Percentiles rank a stretch among this genome's conserved stretches.
Evolutionary conservation across 1,140 invertebrate genomes (phyloP).

Genomic region (Drosophila novamexicana): DNA sequence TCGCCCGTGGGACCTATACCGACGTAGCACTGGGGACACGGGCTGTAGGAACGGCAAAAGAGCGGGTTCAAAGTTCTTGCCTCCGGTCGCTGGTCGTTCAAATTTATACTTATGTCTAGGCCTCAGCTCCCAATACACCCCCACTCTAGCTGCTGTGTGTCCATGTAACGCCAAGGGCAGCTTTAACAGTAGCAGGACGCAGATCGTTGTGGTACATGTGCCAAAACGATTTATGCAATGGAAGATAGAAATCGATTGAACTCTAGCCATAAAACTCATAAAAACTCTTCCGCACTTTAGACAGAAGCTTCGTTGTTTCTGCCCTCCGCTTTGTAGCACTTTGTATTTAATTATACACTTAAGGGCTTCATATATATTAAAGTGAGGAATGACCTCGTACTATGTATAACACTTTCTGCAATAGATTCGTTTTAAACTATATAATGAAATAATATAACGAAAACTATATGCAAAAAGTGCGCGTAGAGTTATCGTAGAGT

Average conservation of each 20-base stretch:
- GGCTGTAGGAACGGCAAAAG: neutral
- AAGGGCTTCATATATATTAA: too few relatives aligned
- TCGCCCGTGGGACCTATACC: slow-evolving; percentile 35
- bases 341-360: too few relatives aligned
- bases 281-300: too few relatives aligned
- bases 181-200: slow-evolving; percentile 21
- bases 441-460: too few relatives aligned
- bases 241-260: slow-evolving; percentile 79
- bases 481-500: too few relatives aligned
- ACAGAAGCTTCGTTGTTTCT: too few relatives aligned
- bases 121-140: slow-evolving; percentile 1
- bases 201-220: slow-evolving; percentile 63
- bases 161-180: slow-evolving; percentile 20
- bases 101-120: slow-evolving; percentile 62
- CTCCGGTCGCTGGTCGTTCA: slow-evolving; percentile 36
- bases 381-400: too few relatives aligned
- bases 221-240: slow-evolving; percentile 79
- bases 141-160: neutral
- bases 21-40: slow-evolving; percentile 1
- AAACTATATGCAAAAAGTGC: too few relatives aligned
- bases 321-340: too few relatives aligned
- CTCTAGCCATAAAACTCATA: slow-evolving; percentile 5
- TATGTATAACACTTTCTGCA: too few relatives aligned
- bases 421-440: too few relatives aligned
- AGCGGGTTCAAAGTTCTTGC: slow-evolving; percentile 57